Percentiles rank a stretch among this genome's conserved stretches.
Conservation (phyloP, 64 coral and sea anemone genomes). For the Pocillopora damicornis region DNA sequence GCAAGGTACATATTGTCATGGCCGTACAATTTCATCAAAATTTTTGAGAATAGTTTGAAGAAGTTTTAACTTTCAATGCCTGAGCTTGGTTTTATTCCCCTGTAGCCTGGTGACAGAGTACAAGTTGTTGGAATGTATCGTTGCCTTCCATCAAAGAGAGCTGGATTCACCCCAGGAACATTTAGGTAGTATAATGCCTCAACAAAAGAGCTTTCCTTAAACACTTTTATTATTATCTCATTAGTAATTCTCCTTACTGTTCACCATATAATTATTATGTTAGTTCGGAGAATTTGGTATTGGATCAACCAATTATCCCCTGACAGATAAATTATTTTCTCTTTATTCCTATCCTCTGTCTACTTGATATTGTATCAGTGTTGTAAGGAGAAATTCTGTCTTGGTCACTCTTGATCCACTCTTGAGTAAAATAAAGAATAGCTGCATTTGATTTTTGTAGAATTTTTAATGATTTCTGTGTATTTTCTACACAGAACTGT, state of each 20-base stretch:
- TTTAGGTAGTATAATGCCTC: conserved; percentile 55
- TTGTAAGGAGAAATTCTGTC: too few relatives aligned
- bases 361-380: too few relatives aligned
- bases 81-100: background rate
- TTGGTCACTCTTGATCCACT: background rate
- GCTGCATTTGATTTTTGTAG: too few relatives aligned
- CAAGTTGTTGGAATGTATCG: conserved; percentile 96
- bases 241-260: too few relatives aligned
- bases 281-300: too few relatives aligned
- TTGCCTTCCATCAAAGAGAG: conserved; percentile 89
- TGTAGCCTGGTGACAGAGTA: conserved; percentile 91
- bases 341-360: too few relatives aligned
- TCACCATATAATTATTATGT: too few relatives aligned
- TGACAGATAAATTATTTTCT: too few relatives aligned
- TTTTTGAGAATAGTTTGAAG: background rate
- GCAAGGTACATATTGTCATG: conserved; percentile 57
- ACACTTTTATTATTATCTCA: too few relatives aligned
- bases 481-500: conserved; percentile 62
- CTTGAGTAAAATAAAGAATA: background rate
- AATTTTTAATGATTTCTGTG: background rate
- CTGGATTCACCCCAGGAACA: conserved; percentile 91
- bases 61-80: background rate
- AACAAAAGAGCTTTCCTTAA: background rate
- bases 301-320: too few relatives aligned
- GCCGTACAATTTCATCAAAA: background rate